Evolutionary conservation across 2,113 vertebrate genomes (phyloP).

Genomic region (Hiodon alosoides): DNA sequence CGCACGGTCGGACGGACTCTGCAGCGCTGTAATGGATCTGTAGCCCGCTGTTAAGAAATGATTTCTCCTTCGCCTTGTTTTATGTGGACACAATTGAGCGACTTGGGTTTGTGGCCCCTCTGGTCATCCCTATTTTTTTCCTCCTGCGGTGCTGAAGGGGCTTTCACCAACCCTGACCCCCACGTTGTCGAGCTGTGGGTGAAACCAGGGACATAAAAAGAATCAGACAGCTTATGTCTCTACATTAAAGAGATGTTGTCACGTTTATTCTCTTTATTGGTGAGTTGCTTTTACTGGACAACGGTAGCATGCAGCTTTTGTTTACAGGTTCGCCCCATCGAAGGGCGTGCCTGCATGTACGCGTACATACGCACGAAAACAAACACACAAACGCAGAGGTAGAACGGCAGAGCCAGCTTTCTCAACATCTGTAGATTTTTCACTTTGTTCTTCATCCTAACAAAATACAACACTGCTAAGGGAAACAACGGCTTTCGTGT

Average conservation of each 20-base stretch:
- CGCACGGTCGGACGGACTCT: neutral
- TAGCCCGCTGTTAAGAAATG: neutral
- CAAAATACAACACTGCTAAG: too few relatives aligned
- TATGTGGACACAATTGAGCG: neutral
- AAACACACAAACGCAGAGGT: neutral
- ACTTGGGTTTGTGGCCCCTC: neutral
- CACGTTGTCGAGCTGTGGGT: too few relatives aligned
- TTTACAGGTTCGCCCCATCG: too few relatives aligned
- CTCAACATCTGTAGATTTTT: too few relatives aligned
- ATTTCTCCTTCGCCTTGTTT: neutral
- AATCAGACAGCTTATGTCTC: neutral
- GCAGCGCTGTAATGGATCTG: constrained; percentile 18
- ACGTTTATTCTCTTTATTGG: too few relatives aligned
- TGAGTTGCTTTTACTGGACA: too few relatives aligned
- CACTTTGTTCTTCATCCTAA: too few relatives aligned
- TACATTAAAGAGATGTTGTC: too few relatives aligned
- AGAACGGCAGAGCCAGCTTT: too few relatives aligned
- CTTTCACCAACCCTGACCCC: too few relatives aligned
- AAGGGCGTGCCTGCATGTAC: neutral
- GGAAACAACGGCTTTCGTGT: too few relatives aligned
- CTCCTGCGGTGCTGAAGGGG: neutral
- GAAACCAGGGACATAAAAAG: neutral
- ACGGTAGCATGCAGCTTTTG: too few relatives aligned
- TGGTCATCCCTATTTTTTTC: neutral
- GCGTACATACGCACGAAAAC: neutral